Evolutionary conservation across 2,797 vertebrate species (phyloP).

Genomic region (Salmo trutta): DNA sequence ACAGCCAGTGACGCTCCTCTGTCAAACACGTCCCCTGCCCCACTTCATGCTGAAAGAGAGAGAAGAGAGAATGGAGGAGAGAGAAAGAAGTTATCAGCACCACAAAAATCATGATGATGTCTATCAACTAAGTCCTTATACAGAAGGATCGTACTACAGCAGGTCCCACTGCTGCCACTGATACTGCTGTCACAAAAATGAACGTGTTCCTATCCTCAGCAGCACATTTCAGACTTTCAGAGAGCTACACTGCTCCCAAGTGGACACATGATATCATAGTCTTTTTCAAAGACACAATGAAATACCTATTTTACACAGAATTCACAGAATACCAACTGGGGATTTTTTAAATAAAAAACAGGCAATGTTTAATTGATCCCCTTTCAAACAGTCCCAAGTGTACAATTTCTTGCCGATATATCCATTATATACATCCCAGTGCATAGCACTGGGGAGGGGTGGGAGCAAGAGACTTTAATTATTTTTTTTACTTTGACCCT

Average conservation of each 20-base stretch:
- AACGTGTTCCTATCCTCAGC: background rate
- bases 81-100: background rate
- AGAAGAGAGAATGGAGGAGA: background rate
- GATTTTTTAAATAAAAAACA: too few species aligned
- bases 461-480: too few species aligned
- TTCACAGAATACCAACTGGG: too few species aligned
- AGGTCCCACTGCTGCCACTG: constrained; percentile 24
- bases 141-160: constrained; percentile 22
- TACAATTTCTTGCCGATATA: too few species aligned
- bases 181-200: constrained; percentile 30
- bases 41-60: constrained; percentile 53
- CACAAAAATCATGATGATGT: constrained; percentile 32
- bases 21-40: constrained; percentile 51
- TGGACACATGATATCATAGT: constrained; percentile 46
- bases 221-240: constrained; percentile 17
- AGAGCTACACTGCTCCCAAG: constrained; percentile 62
- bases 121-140: constrained; percentile 25
- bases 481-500: background rate
- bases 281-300: background rate
- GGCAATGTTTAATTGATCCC: too few species aligned
- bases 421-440: too few species aligned
- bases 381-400: too few species aligned
- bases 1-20: constrained; percentile 52
- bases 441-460: too few species aligned
- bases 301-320: too few species aligned